Base-by-base conservation (phyloP, 2,113 vertebrate species). In the Megaceryle maxima region DNA sequence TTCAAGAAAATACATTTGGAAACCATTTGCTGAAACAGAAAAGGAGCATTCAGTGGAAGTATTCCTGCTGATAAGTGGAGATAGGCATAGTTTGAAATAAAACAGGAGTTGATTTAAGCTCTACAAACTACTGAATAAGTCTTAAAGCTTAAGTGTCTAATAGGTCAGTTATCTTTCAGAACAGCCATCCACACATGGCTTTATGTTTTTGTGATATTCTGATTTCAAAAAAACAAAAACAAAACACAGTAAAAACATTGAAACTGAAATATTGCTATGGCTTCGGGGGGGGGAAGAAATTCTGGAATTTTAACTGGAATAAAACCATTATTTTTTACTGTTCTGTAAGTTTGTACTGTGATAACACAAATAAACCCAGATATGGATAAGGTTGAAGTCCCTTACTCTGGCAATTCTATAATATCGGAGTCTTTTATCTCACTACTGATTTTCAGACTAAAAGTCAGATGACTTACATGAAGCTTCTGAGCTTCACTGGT, bases 1-100 rank as follows among this genome's bases (percentile, higher is more conserved):
- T 50, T 79, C 21, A 68, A 60, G 60, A 94, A 82, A 92, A 82
- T 82, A 75, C 83, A 74, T 91, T 94, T 92, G 74, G 83, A 91
- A 87, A 76, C 3, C 1, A 95, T 95, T 92, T 94, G 48, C 50
- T 80, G 39, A 16, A 80, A 67, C 2, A 17, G 76, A 76, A 79
- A 41, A 93, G 29, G 16, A 85, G 10, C 15, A 62, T 29, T 92
- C 43, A 53, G 56, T 90, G 26, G 29, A 75, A 63, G 33, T 77
- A 39, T 62, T 78, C 35, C 35, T 79, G 24, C 66, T 92, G 35
- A 1, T 39, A 88, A 83, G 56, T 46, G 26, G 56, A 70, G 60
- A 60, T 90, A 24, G 56, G 37, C 25, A 66, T 8, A 59, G 13
- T 50, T 62, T 13, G 8, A 31, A 72, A 69, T 78, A 81, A 78